phyloP scores from a whole-genome alignment of 2,113 vertebrate species.

The Platysteira castanea region DNA sequence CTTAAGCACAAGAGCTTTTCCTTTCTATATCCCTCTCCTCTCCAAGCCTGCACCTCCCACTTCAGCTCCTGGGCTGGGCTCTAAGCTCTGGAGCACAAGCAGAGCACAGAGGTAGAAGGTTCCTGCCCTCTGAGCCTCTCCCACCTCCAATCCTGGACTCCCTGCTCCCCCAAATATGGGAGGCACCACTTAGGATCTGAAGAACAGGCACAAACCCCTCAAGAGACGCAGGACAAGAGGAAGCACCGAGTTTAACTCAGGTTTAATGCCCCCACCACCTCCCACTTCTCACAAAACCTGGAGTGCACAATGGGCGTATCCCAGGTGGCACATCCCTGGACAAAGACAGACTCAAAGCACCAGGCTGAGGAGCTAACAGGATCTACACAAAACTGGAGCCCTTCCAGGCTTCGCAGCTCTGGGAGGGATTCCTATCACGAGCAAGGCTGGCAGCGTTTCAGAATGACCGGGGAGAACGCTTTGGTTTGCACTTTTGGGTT shows the following conservation, averaged over 20 bases:
- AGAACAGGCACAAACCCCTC: not conserved
- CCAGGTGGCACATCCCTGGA: not conserved
- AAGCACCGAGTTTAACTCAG: not conserved
- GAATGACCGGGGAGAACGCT: not conserved
- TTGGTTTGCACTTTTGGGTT: not conserved
- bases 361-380: not conserved
- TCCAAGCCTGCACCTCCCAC: not conserved
- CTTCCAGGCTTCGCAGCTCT: constrained; percentile 24
- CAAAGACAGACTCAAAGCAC: not conserved
- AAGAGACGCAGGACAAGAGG: not conserved
- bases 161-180: not conserved
- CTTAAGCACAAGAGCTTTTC: not conserved
- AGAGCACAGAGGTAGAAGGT: not conserved
- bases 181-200: not conserved
- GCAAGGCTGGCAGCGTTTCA: not conserved
- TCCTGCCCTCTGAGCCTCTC: not conserved
- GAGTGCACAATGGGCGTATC: fast-evolving
- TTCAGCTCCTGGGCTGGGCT: not conserved
- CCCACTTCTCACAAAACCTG: not conserved
- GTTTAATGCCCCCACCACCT: not conserved
- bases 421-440: constrained; percentile 38
- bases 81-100: not conserved
- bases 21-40: not conserved
- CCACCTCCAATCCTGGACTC: not conserved
- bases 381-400: not conserved